Percentiles rank a stretch among this genome's conserved stretches.
Evolutionary conservation across 2,797 vertebrate genomes (phyloP).

Genomic region (Allobates femoralis): DNA sequence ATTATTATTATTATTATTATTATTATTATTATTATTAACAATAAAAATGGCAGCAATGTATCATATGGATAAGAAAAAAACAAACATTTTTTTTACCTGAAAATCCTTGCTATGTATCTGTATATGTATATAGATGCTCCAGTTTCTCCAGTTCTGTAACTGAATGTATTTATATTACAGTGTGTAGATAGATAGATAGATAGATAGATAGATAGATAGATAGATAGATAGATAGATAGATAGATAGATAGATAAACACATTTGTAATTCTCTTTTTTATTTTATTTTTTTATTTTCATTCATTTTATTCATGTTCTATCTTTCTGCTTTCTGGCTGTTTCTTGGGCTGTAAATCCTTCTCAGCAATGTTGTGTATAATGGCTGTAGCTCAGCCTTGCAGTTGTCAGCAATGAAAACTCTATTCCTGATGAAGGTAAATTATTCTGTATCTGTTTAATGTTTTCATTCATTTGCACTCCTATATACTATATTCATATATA

Average conservation of each 20-base stretch:
- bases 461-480: background rate
- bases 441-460: background rate
- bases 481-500: no score
- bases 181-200: background rate
- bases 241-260: no score
- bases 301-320: no score
- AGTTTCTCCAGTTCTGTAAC: no score
- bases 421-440: background rate
- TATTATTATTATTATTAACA: background rate
- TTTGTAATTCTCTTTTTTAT: no score
- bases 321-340: no score
- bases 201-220: background rate
- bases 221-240: background rate
- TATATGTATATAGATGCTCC: no score
- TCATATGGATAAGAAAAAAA: background rate
- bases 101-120: no score
- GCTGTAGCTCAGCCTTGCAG: background rate
- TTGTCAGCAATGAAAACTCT: background rate
- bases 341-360: background rate
- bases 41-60: background rate
- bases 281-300: no score
- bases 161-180: no score
- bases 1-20: background rate
- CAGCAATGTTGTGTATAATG: background rate
- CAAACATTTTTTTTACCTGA: background rate